Base-by-base conservation (phyloP, 2,113 vertebrate species). In the Elephas maximus region DNA sequence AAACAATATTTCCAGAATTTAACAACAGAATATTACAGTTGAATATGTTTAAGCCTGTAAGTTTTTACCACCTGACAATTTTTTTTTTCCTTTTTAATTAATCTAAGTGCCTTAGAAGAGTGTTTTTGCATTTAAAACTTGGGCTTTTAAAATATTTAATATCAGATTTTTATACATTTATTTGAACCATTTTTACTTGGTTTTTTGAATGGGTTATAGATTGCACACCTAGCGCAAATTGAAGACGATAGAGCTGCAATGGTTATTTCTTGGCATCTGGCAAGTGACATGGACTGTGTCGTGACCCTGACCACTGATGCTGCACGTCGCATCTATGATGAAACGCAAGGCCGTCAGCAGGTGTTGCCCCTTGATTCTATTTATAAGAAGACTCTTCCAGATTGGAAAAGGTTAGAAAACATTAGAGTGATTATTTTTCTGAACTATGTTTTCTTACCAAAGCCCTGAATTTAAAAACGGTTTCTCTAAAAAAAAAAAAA, bases 191-290 rank as follows among this genome's bases (percentile, higher is more conserved):
- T 93, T 78, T 78, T 74, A 21, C 63, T 69, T 95, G 60, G 15
- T 71, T 90, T 96, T 83, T 82, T 93, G 18, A 71, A 93, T 95
- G 93, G 65, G 20, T 53, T 97, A 14, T 98, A 99, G 99, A 99
- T 99, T 85, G 99, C 99, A 87, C 99, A 99, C 95, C 97, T 99
- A 96, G 99, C 99, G 0, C 97, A 98, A 44, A 98, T 99, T 9
- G 98, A 99, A 96, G 99, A 99, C 65, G 98, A 99, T 0, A 98
- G 98, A 83, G 99, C 98, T 0, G 99, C 99, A 4, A 98, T 98
- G 96, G 99, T 99, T 8, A 99, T 99, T 97, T 99, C 99, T 65
- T 99, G 99, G 99, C 99, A 99, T 74, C 96, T 99, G 93, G 98
- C 98, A 4, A 99, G 99, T 6, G 99, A 99, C 97, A 99, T 99